Percentiles rank a stretch among this genome's conserved stretches.
Evolutionary conservation across 2,888 invertebrate species (phyloP).

Genomic region (Trisateles emortualis): DNA sequence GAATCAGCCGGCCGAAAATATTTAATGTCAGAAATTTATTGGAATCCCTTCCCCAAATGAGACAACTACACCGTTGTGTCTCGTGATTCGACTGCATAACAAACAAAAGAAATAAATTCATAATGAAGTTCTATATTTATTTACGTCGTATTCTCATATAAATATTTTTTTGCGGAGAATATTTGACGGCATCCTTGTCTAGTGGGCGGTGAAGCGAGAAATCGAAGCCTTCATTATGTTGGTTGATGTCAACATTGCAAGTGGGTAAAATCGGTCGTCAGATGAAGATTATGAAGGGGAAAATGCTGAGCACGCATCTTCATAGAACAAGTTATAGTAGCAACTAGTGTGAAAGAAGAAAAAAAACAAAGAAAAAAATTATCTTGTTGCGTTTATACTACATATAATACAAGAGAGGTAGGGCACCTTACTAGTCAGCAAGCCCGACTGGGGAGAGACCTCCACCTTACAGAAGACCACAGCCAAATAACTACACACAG

Average conservation of each 20-base stretch:
- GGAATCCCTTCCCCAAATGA: no score
- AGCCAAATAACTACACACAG: no score
- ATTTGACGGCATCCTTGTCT: conserved; percentile 26
- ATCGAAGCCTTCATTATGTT: conserved; percentile 42
- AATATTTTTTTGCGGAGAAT: conserved; percentile 39
- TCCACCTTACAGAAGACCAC: no score
- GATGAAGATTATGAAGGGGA: conserved; percentile 24
- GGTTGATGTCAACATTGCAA: conserved; percentile 29
- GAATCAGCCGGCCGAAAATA: no score
- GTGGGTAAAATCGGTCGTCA: conserved; percentile 38
- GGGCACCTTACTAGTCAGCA: no score
- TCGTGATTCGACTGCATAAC: no score
- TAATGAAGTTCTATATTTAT: conserved; percentile 6
- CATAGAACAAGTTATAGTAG: background rate
- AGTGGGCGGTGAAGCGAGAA: conserved; percentile 45
- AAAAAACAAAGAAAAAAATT: no score
- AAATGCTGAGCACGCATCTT: conserved; percentile 33
- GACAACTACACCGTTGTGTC: no score
- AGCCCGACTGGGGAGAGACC: no score
- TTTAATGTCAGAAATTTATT: no score
- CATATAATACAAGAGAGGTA: no score
- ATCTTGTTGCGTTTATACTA: no score
- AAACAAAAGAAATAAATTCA: background rate
- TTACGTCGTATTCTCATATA: conserved; percentile 24
- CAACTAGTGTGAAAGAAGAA: background rate